phyloP scores from a whole-genome alignment of 2,113 vertebrate species.

The Eclectus roratus region DNA sequence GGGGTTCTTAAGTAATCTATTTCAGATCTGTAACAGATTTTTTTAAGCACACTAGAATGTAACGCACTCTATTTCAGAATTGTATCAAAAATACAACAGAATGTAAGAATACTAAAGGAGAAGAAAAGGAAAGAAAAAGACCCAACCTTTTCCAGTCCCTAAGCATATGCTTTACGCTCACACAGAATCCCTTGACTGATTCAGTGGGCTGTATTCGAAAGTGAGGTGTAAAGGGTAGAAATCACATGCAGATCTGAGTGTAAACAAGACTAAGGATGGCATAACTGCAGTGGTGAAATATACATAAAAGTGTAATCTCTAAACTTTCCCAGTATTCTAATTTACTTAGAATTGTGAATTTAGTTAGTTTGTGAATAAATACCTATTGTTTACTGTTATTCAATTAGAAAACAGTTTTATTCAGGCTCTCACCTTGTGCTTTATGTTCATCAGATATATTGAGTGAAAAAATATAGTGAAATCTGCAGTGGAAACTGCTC shows the following conservation, averaged over 20 bases:
- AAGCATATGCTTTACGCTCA: neutral
- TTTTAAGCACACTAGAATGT: neutral
- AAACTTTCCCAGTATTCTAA: neutral
- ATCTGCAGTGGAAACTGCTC: neutral
- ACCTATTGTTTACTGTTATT: neutral
- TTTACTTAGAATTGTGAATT: neutral
- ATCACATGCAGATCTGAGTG: neutral
- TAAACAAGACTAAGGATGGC: neutral
- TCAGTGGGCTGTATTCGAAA: neutral
- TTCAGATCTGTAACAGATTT: neutral
- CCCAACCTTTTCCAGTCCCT: neutral
- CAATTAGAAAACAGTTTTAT: neutral
- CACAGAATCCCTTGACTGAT: neutral
- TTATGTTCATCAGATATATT: neutral
- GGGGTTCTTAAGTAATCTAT: neutral
- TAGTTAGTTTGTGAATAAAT: neutral
- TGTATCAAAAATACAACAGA: neutral
- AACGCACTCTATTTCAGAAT: neutral
- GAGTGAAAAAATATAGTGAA: neutral
- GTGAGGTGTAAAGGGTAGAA: neutral
- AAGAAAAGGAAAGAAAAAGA: neutral
- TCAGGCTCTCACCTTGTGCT: neutral
- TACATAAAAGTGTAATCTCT: neutral
- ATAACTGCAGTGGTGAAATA: neutral
- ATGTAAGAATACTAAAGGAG: neutral